Evolutionary conservation across 2,888 invertebrate genomes (phyloP).

Genomic region (Acronicta alni): DNA sequence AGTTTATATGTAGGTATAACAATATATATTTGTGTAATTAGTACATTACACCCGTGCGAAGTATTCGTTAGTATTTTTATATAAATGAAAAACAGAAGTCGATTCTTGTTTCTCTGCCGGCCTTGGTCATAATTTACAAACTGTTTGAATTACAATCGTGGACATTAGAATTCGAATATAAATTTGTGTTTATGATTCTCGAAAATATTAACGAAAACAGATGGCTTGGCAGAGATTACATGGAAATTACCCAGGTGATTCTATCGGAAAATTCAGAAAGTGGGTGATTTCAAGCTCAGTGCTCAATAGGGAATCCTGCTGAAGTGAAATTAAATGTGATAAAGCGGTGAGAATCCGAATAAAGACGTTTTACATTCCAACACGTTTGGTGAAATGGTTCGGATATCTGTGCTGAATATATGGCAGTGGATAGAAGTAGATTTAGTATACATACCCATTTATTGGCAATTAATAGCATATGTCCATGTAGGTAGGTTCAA

Average conservation of each 20-base stretch:
- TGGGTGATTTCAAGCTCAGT: conserved; percentile 30
- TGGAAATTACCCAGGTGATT: conserved; percentile 35
- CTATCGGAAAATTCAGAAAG: conserved; percentile 30
- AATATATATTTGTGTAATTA: too few species aligned
- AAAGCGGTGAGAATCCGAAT: conserved; percentile 30
- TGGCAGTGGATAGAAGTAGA: conserved; percentile 20
- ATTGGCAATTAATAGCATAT: conserved; percentile 15
- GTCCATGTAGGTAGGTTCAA: conserved; percentile 5
- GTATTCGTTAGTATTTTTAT: too few species aligned
- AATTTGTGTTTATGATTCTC: conserved; percentile 33
- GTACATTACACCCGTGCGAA: too few species aligned
- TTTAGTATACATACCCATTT: conserved; percentile 24
- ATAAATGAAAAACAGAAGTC: conserved; percentile 24
- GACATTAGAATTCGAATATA: conserved; percentile 22
- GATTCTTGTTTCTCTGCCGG: conserved; percentile 23
- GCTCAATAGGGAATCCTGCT: conserved; percentile 11
- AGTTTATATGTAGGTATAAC: too few species aligned
- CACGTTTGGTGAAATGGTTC: conserved; percentile 35
- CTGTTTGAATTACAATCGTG: conserved; percentile 13
- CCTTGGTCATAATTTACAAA: conserved; percentile 29
- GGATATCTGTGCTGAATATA: conserved; percentile 37
- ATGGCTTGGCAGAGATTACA: conserved; percentile 31
- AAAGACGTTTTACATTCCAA: conserved; percentile 49
- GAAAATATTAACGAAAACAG: conserved; percentile 25
- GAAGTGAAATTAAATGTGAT: conserved; percentile 46